Base-by-base conservation (phyloP, 2,113 vertebrate genomes). In the Alethe castanea region DNA sequence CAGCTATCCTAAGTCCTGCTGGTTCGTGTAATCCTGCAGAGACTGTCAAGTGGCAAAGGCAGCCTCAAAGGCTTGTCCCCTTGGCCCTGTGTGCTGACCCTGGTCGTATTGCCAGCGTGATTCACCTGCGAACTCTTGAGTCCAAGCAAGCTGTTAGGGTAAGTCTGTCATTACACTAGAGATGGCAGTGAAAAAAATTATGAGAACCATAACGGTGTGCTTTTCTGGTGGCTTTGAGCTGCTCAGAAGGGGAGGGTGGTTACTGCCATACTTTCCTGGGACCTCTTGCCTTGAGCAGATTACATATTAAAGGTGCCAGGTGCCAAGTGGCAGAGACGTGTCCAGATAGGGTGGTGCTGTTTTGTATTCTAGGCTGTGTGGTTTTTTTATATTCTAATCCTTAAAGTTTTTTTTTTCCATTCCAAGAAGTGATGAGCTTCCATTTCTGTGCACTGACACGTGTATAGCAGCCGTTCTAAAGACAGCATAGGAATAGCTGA, bases 41-140 rank as follows among this genome's bases (percentile, higher is more conserved):
- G 92, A 71, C 90, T 91, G 86, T 94, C 56, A 88, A 85, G 92
- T 88, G 95, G 88, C 29, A 24, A 81, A 88, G 50, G 61, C 92
- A 80, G 72, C 61, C 92, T 35, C 31, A 82, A 77, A 94, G 52
- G 33, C 72, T 87, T 57, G 66, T 77, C 79, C n/a, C 0, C 53
- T 87, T 90, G 91, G 93, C 76, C 61, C 9, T 3, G 3, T 64
- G 35, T 25, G 9, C 69, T 59, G 77, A 80, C 47, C 60, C 79
- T 96, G 84, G 52, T 92, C 29, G 3, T 19, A 28, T 3, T 12
- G 67, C 74, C 86, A 61, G 48, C 0, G 1, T 25, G 29, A 91
- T 90, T 80, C 54, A 72, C 45, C 69, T 81, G 71, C 72, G 42
- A 80, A 42, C 44, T 69, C 3, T 1, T 0, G 85, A 72, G 62